Evolutionary conservation across 1,140 invertebrate genomes (phyloP), one percentile per base, ranked within the genome.

Genomic region (Lutraria rhynchaena): DNA sequence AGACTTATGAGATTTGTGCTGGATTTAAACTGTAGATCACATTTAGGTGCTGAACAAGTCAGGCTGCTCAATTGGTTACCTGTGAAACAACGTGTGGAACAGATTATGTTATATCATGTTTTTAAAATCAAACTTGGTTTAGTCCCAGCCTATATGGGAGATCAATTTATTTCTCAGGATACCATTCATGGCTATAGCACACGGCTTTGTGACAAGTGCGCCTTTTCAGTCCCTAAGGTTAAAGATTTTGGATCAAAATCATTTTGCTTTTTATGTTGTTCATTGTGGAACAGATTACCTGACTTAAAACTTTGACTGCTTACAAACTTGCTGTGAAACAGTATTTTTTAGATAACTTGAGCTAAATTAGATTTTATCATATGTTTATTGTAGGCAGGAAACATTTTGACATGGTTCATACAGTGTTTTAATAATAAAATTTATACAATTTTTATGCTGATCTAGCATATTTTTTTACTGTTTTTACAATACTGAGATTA

Each of bases 181-280:
- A 33, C 61, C 22, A 41, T 58, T 7, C 33, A 67, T n/a, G 7
- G 19, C n/a, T 41, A 41, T 46, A 19, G 29, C n/a, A 57, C 70
- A 17, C 31, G 51, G 41, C 61, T 67, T 1, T 17, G 41, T 74
- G 15, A 74, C 22, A 74, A 74, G 22, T 35, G 65, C 49, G 65
- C 65, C 19, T 69, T 69, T 69, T 29, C 65, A 22, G 29, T 46
- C 35, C 65, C 70, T 35, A 74, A 58, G 22, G 70, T 74, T 29
- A 57, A 74, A 74, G 22, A 53, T 58, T 74, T 74, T 60, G 70
- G 70, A 5, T 58, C 19, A 5, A 74, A 74, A 46, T 74, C 31
- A 3, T 74, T 58, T 9, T 74, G 70, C 13, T 74, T 15, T 27
- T 15, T 60, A n/a, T 31, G 55, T 33, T 74, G 53, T 60, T 57